These are phyloP conservation scores for Alethe diademata DNA, from an alignment of 2,113 vertebrate species.

Conservation along the genomic window DNA sequence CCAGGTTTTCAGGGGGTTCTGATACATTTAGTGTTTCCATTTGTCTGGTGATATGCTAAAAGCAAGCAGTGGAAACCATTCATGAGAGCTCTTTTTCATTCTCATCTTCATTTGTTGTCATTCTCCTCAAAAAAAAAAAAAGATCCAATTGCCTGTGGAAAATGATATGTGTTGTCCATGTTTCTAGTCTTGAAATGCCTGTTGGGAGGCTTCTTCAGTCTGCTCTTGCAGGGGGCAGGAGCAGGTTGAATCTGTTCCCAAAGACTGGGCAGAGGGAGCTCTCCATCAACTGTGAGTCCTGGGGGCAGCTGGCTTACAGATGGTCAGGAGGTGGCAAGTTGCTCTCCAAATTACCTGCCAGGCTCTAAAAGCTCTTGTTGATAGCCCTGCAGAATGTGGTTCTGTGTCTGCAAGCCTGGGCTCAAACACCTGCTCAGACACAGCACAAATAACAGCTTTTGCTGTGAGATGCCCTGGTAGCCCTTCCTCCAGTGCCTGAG, in stretches of 20 bases:
- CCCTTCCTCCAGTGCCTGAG: background rate
- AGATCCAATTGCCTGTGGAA: background rate
- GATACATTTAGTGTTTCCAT: background rate
- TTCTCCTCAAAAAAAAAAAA: background rate
- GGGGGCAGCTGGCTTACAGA: background rate
- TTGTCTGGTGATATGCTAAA: background rate
- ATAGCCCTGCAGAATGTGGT: background rate
- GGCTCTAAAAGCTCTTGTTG: background rate
- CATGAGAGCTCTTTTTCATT: constrained; percentile 1
- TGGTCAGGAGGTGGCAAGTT: background rate
- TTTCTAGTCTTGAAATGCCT: constrained; percentile 8
- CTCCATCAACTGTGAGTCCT: background rate
- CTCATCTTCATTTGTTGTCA: constrained; percentile 37
- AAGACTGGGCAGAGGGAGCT: background rate
- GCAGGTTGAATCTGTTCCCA: background rate
- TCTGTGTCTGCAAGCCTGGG: background rate
- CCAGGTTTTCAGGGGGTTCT: background rate
- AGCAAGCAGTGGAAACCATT: background rate
- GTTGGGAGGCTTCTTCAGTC: background rate
- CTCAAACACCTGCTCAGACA: background rate
- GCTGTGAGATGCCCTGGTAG: background rate
- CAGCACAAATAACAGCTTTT: background rate
- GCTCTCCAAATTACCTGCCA: background rate
- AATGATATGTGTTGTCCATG: constrained; percentile 10
- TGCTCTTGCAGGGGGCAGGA: background rate